phyloP scores from a whole-genome alignment of 2,113 vertebrate species.

The Grammomys surdaster region DNA sequence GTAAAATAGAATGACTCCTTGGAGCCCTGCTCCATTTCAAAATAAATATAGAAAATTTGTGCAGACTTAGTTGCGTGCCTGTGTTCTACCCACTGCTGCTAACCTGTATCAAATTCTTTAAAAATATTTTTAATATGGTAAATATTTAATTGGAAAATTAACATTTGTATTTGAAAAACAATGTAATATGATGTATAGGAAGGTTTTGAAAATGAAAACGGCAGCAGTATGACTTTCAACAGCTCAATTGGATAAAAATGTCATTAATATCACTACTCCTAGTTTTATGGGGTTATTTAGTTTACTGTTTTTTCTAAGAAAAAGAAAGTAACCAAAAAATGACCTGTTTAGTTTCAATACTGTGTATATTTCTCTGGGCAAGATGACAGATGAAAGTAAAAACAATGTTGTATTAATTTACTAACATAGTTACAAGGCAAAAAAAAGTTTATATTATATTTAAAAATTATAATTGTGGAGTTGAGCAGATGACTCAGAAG shows the following conservation, averaged over 20 bases:
- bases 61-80: not conserved
- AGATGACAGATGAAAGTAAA: conserved; percentile 29
- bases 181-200: not conserved
- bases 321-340: conserved; percentile 41
- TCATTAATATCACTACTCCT: conserved; percentile 27
- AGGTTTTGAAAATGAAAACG: conserved; percentile 22
- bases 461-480: not conserved
- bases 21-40: conserved; percentile 61
- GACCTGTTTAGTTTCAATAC: not conserved
- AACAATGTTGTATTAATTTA: not conserved
- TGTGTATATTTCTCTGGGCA: conserved; percentile 28
- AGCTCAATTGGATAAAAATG: not conserved
- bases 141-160: conserved; percentile 61
- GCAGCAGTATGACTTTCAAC: not conserved
- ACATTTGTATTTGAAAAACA: conserved; percentile 27
- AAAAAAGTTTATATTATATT: conserved; percentile 22
- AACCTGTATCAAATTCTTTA: conserved; percentile 12
- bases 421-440: not conserved
- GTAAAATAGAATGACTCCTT: conserved; percentile 65
- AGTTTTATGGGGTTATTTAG: not conserved
- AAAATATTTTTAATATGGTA: conserved; percentile 45
- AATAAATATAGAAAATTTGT: conserved; percentile 51
- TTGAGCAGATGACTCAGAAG: not conserved
- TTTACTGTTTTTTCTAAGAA: conserved; percentile 26
- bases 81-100: not conserved